These are phyloP conservation scores for Argentina silus DNA, from an alignment of 2,797 vertebrate genomes.

Conservation along the genomic window DNA sequence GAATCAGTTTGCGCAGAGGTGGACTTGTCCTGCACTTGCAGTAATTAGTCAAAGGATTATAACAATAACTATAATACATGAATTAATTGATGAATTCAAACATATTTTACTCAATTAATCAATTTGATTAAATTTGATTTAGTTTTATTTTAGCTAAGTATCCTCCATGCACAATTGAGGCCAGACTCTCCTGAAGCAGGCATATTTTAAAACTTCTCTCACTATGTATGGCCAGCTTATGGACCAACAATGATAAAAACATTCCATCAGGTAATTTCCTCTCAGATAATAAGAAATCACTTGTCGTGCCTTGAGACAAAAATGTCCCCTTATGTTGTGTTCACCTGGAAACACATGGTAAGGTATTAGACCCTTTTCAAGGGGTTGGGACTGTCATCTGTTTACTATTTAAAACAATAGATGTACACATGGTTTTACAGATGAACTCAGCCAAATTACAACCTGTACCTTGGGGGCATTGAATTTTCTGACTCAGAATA, in stretches of 20 bases:
- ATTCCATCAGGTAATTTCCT: too few relatives aligned
- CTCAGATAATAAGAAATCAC: too few relatives aligned
- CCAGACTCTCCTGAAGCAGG: not conserved
- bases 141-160: constrained; percentile 12
- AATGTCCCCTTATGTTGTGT: too few relatives aligned
- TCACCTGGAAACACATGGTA: too few relatives aligned
- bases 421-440: constrained; percentile 5
- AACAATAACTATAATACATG: constrained; percentile 15
- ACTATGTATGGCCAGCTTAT: not conserved
- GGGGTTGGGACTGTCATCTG: not conserved
- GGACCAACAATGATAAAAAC: not conserved
- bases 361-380: too few relatives aligned
- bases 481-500: constrained; percentile 29
- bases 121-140: constrained; percentile 40
- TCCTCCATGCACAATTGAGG: not conserved
- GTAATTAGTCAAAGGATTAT: not conserved
- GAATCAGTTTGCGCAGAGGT: constrained; percentile 50
- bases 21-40: constrained; percentile 8
- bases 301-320: too few relatives aligned
- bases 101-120: constrained; percentile 27
- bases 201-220: not conserved
- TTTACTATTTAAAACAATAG: constrained; percentile 48
- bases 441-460: constrained; percentile 21
- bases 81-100: constrained; percentile 27
- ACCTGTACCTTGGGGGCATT: constrained; percentile 31